A percentile compares a stretch with the other conserved stretches of the same genome.
phyloP scores from a whole-genome alignment of 1,140 invertebrate species.

The Gryon sp. region DNA sequence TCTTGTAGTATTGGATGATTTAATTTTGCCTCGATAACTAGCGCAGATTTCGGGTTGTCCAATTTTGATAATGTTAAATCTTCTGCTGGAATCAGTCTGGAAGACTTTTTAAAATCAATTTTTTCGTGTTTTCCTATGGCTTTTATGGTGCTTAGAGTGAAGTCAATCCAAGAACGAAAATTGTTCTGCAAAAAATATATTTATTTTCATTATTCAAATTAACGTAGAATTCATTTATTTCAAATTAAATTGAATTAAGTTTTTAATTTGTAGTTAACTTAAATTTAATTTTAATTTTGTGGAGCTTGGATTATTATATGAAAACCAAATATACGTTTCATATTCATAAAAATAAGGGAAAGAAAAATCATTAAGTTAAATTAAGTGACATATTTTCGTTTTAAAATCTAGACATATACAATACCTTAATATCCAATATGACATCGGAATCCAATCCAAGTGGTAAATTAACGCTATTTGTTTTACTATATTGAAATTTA shows the following conservation, averaged over 20 bases:
- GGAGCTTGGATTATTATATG: no score
- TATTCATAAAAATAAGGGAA: no score
- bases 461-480: conserved; percentile 84
- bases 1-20: conserved; percentile 86
- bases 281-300: no score
- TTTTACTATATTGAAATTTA: conserved; percentile 84
- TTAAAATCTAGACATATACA: no score
- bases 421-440: conserved; percentile 82
- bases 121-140: background rate
- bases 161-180: conserved; percentile 1
- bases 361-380: no score
- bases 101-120: background rate
- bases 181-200: background rate
- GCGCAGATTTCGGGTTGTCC: conserved; percentile 81
- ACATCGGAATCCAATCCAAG: conserved; percentile 88
- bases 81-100: conserved; percentile 79
- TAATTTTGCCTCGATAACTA: conserved; percentile 87
- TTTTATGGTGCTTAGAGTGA: background rate
- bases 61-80: conserved; percentile 83
- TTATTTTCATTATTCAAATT: background rate
- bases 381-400: no score
- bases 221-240: background rate
- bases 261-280: no score
- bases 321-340: no score
- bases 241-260: no score